A percentile compares a stretch with the other conserved stretches of the same genome.
Conservation (phyloP, 2,888 invertebrate species). For the Cryptocephalus primarius region DNA sequence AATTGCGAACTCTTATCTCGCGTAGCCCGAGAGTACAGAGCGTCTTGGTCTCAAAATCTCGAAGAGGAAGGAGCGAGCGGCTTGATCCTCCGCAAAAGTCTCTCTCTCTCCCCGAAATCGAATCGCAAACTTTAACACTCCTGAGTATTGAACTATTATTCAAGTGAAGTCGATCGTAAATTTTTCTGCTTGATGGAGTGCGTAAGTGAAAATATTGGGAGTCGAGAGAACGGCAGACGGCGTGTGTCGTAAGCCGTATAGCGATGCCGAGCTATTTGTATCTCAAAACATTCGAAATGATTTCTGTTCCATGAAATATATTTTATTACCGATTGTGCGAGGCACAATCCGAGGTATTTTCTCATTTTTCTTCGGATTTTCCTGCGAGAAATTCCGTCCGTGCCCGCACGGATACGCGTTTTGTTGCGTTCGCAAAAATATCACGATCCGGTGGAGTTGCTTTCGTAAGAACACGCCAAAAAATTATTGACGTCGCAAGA, state of each 20-base stretch:
- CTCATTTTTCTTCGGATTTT: constrained; percentile 13
- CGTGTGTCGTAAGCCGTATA: constrained; percentile 6
- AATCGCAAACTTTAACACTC: constrained; percentile 27
- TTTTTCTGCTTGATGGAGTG: constrained; percentile 32
- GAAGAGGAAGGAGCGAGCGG: too few relatives aligned
- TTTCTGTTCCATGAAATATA: constrained; percentile 18
- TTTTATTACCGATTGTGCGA: constrained; percentile 20
- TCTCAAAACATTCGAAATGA: too few relatives aligned
- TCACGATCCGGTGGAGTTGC: too few relatives aligned
- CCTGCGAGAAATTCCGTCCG: too few relatives aligned
- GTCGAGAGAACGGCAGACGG: not conserved
- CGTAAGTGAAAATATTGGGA: constrained; percentile 25
- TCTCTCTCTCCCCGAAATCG: constrained; percentile 19
- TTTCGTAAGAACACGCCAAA: too few relatives aligned
- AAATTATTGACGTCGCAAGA: too few relatives aligned
- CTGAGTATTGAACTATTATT: constrained; percentile 32
- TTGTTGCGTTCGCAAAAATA: too few relatives aligned
- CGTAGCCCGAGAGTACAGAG: too few relatives aligned
- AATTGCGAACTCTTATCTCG: too few relatives aligned
- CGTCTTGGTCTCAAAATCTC: too few relatives aligned
- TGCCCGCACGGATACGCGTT: too few relatives aligned
- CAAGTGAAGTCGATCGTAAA: constrained; percentile 35
- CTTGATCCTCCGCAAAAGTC: constrained; percentile 5
- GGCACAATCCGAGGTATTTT: constrained; percentile 20
- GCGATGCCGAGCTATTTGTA: not conserved